Percentiles rank a stretch among this genome's conserved stretches.
phyloP scores from a whole-genome alignment of 2,113 vertebrate species.

The Sus scrofa region DNA sequence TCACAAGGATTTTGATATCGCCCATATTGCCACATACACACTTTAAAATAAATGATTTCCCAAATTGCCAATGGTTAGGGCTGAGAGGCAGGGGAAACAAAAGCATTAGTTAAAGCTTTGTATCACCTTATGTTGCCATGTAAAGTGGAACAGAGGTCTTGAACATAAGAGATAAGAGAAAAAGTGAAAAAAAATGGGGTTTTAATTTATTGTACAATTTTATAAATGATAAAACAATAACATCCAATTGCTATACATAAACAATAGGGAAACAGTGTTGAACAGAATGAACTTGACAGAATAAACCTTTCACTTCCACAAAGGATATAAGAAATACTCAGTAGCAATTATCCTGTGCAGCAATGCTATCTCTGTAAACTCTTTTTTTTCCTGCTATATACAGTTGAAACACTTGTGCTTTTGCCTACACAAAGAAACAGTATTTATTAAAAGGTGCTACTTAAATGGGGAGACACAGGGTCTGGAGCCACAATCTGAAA shows the following conservation, averaged over 20 bases:
- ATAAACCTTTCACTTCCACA: slow-evolving; percentile 81
- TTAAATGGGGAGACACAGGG: slow-evolving; percentile 79
- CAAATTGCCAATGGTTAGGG: background rate
- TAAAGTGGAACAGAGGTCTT: background rate
- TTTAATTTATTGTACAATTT: slow-evolving; percentile 88
- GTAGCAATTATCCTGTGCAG: slow-evolving; percentile 84
- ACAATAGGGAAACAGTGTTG: slow-evolving; percentile 83
- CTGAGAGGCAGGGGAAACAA: background rate
- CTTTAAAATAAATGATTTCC: slow-evolving; percentile 5
- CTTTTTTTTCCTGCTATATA: slow-evolving; percentile 77
- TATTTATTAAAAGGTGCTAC: slow-evolving; percentile 83
- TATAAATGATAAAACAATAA: slow-evolving; percentile 86
- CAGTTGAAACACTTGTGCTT: slow-evolving; percentile 89
- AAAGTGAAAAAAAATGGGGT: slow-evolving; percentile 55
- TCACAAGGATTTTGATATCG: background rate
- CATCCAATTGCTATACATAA: slow-evolving; percentile 81
- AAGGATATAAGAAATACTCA: slow-evolving; percentile 81
- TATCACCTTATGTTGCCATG: background rate
- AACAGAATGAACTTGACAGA: slow-evolving; percentile 82
- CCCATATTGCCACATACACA: background rate
- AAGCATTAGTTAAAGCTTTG: background rate
- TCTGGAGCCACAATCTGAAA: slow-evolving; percentile 77
- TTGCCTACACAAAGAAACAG: slow-evolving; percentile 84
- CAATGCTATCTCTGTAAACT: slow-evolving; percentile 83
- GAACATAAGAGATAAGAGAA: slow-evolving; percentile 58